phyloP scores from a whole-genome alignment of 2,888 invertebrate species.

The Monopis laevigella region DNA sequence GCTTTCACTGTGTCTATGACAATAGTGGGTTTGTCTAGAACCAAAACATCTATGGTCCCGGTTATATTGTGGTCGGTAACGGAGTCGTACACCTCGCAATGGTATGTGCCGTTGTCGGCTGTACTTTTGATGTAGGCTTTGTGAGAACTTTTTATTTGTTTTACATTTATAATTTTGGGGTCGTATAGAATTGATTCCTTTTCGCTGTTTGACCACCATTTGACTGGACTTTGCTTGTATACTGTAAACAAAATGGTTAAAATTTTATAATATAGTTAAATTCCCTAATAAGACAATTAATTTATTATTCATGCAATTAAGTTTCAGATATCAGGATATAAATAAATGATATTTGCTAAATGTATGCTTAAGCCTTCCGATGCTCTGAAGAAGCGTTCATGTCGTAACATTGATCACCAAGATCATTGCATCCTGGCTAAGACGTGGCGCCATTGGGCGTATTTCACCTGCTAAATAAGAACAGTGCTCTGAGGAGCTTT shows the following conservation, averaged over 20 bases:
- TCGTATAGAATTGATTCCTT: constrained; percentile 23
- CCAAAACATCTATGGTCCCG: constrained; percentile 60
- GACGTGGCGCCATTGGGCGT: too few species aligned
- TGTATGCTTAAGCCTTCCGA: too few species aligned
- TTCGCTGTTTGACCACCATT: constrained; percentile 49
- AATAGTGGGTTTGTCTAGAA: constrained; percentile 76
- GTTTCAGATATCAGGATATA: too few species aligned
- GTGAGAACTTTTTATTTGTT: constrained; percentile 67
- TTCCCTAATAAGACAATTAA: too few species aligned
- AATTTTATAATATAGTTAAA: too few species aligned
- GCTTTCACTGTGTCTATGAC: constrained; percentile 77
- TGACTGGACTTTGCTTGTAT: constrained; percentile 39
- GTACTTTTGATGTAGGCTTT: constrained; percentile 53
- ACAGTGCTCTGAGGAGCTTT: too few species aligned
- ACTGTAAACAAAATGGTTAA: constrained; percentile 32
- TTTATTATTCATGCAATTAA: too few species aligned
- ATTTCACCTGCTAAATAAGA: too few species aligned
- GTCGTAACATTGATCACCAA: too few species aligned
- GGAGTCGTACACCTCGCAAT: constrained; percentile 39
- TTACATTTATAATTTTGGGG: constrained; percentile 51
- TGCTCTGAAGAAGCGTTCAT: too few species aligned
- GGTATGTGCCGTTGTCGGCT: constrained; percentile 74
- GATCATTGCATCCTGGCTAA: too few species aligned
- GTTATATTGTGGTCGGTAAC: constrained; percentile 41
- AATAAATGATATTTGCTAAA: too few species aligned